Evolutionary conservation across 1,140 invertebrate species (phyloP), one percentile per base, ranked within the genome.

Genomic region (Coptotermes formosanus): DNA sequence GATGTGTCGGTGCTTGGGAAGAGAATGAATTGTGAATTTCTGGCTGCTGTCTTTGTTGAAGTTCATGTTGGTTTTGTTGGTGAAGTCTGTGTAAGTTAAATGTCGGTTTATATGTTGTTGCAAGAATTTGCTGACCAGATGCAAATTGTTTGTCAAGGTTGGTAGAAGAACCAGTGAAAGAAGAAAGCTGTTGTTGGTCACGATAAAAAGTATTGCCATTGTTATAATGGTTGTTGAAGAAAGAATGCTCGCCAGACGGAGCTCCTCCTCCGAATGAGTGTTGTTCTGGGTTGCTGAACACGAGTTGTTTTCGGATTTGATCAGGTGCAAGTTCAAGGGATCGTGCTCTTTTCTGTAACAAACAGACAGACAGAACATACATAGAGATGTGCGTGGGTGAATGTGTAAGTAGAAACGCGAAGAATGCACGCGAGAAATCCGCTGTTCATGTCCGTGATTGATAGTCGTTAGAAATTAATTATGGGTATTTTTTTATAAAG

Each of bases 291-390:
- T 85, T 69, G 85, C 23, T 38, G 55, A 75, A 30, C 38, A 52
- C 44, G 44, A 52, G 83, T 30, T 84, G 83, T 9, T 84, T 45
- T 85, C 55, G 85, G 85, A n/a, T 64, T 64, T 48, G 85, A 23
- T 85, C 45, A 44, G 45, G 64, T 12, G 85, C 88, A 81, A 88
- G 86, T 69, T 87, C 75, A 85, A 88, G 87, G 44, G 89, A 88
- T 43, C 88, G 88, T 48, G 88, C 85, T 84, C 85, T 87, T 88
- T 89, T 89, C 89, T 89, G 89, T 83, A 89, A 89, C 88, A 89
- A 85, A 85, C 88, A 87, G 88, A 88, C 87, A 88, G 86, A 87
- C 85, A 88, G 87, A 87, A 75, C 64, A 75, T 75, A 30, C 64
- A 75, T n/a, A 75, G 25, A 75, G 64, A 75, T 75, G 64, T 30